Conservation (phyloP, 2,797 vertebrate genomes). For the Periophthalmus magnuspinnatus region DNA sequence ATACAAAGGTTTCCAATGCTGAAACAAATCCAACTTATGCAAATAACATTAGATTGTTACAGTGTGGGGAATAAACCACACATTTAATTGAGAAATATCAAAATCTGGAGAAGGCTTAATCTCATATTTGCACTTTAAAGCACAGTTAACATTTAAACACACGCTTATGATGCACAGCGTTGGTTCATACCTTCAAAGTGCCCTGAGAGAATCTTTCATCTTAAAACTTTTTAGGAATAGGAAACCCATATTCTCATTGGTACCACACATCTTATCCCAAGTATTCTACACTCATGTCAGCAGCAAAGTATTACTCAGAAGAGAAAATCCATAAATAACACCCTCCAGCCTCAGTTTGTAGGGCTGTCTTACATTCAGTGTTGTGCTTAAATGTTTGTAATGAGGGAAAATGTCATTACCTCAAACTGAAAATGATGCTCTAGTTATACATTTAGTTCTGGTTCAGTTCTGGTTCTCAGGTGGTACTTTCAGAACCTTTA, state of each 20-base stretch:
- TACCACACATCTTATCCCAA: conserved; percentile 9
- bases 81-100: conserved; percentile 52
- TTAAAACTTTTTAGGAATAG: conserved; percentile 51
- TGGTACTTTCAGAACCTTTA: no score
- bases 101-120: conserved; percentile 58
- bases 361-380: background rate
- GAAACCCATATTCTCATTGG: conserved; percentile 20
- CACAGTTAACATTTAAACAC: conserved; percentile 63
- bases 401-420: background rate
- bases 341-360: background rate
- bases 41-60: conserved; percentile 68
- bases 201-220: conserved; percentile 60
- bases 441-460: no score
- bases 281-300: conserved; percentile 13
- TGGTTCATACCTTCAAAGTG: conserved; percentile 68
- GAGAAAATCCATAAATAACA: conserved; percentile 19
- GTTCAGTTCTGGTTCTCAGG: background rate
- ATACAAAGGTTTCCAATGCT: conserved; percentile 61
- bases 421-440: background rate
- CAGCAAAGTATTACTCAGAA: background rate
- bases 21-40: conserved; percentile 69
- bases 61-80: conserved; percentile 35
- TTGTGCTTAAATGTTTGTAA: background rate
- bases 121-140: conserved; percentile 73
- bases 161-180: conserved; percentile 51